Evolutionary conservation across 2,113 vertebrate genomes (phyloP), one percentile per base, ranked within the genome.

Genomic region (Hymenochirus boettgeri): DNA sequence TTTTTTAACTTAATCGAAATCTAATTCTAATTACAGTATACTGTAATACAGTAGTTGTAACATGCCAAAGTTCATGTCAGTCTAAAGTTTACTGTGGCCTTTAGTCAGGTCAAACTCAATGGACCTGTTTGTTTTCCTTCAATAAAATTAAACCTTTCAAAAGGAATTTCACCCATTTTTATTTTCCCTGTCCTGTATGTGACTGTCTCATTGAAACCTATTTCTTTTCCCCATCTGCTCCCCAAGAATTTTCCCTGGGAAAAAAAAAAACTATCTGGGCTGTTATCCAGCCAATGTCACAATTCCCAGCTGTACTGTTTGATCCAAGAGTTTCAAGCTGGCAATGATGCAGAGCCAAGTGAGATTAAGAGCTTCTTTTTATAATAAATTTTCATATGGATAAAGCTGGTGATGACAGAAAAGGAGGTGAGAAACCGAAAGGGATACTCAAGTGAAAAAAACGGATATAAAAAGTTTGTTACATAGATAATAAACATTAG

Each of bases 301-400:
- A 77, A 78, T 72, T 81, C 73, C 77, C 70, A 85, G 72, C 73
- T 81, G 71, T 82, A 73, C 61, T 71, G 50, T 75, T 79, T 80
- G 72, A 77, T 76, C 76, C 76, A 73, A 80, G 58, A 70, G 42
- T 66, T 82, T 81, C 72, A 74, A 82, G 70, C 72, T 79, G 70
- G 61, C 75, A 79, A 67, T 59, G 72, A 79, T 71, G 69, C 80
- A 74, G 71, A 70, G 74, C 75, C 76, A 80, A 76, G 73, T 77
- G 69, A 82, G 73, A 80, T 77, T 71, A 78, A 81, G 76, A 73
- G 42, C 39, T 79, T 81, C 79, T 81, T 83, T 81, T 7, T 54
- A 51, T 70, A 70, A 71, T 39, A 22, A 53, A 24, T 37, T 21
- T 65, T 67, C 61, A 64, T 67, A 24, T 2, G 57, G 37, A 65